Conservation (phyloP, 2,888 invertebrate species). For the Lasiommata megera region DNA sequence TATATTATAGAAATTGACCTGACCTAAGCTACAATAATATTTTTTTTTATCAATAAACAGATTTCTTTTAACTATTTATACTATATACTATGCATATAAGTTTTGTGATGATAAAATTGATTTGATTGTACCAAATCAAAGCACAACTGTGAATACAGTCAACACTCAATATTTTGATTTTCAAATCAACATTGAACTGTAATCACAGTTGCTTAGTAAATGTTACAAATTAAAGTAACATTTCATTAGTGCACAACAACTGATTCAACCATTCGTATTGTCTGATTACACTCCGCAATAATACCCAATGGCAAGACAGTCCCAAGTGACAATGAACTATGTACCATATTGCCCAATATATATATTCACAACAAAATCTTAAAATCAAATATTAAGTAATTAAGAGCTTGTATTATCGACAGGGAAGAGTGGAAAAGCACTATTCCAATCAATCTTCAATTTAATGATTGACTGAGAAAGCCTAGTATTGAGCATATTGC, state of each 20-base stretch:
- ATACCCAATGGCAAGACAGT: background rate
- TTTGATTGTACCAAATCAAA: conserved; percentile 3
- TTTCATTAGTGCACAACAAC: background rate
- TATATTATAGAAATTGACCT: conserved; percentile 45
- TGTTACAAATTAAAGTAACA: background rate
- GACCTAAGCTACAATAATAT: conserved; percentile 7
- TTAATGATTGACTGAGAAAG: too few species aligned
- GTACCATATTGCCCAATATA: too few species aligned
- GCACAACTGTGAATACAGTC: too few species aligned
- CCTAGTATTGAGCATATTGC: too few species aligned
- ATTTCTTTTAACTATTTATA: background rate
- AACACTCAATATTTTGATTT: too few species aligned
- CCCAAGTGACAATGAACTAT: background rate
- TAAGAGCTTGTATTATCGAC: too few species aligned
- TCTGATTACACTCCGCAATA: background rate
- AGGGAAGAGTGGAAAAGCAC: too few species aligned
- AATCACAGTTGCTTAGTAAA: background rate
- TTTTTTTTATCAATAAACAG: background rate
- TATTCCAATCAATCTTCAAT: too few species aligned
- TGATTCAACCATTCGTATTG: background rate
- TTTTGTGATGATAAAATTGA: conserved; percentile 23
- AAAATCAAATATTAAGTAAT: too few species aligned
- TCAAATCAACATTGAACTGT: too few species aligned
- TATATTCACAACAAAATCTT: too few species aligned
- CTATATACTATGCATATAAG: background rate